Evolutionary conservation across 2,797 vertebrate genomes (phyloP).

Genomic region (Parotocinclus haroldoi): DNA sequence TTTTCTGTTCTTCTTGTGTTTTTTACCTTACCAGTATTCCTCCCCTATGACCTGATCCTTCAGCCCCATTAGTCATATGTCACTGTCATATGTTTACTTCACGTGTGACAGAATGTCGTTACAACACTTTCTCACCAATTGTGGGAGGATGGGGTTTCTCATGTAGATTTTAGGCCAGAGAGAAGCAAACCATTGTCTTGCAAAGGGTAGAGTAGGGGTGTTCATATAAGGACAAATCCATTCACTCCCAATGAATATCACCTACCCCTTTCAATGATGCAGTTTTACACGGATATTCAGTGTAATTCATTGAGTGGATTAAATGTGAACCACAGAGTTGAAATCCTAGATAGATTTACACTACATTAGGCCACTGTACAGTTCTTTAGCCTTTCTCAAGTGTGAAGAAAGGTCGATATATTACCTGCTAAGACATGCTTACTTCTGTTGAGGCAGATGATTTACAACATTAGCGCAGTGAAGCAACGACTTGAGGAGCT

Average conservation of each 20-base stretch:
- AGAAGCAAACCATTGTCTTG: slow-evolving; percentile 32
- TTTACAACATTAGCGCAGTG: too few relatives aligned
- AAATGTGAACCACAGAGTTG: too few relatives aligned
- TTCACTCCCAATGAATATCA: slow-evolving; percentile 28
- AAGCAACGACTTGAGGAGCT: slow-evolving; percentile 13
- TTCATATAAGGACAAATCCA: slow-evolving; percentile 38
- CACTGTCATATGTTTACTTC: slow-evolving; percentile 67
- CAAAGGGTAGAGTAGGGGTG: slow-evolving; percentile 46
- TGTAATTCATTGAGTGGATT: too few relatives aligned
- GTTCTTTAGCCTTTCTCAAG: too few relatives aligned
- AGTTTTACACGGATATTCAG: not conserved
- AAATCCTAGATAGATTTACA: too few relatives aligned
- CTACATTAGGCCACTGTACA: too few relatives aligned
- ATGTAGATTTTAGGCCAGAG: slow-evolving; percentile 42
- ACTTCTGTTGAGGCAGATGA: too few relatives aligned
- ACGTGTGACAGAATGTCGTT: slow-evolving; percentile 52
- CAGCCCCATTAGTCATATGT: slow-evolving; percentile 70
- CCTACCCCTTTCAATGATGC: slow-evolving; percentile 29
- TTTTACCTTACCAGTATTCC: slow-evolving; percentile 56
- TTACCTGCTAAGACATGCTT: too few relatives aligned
- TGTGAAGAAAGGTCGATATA: too few relatives aligned
- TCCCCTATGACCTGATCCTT: slow-evolving; percentile 55
- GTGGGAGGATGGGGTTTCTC: slow-evolving; percentile 44
- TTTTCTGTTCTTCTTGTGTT: slow-evolving; percentile 62
- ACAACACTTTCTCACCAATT: slow-evolving; percentile 1